Percentiles rank a stretch among this genome's conserved stretches.
Conservation (phyloP, 92 coral and sea anemone genomes). For the Bergia sp. region DNA sequence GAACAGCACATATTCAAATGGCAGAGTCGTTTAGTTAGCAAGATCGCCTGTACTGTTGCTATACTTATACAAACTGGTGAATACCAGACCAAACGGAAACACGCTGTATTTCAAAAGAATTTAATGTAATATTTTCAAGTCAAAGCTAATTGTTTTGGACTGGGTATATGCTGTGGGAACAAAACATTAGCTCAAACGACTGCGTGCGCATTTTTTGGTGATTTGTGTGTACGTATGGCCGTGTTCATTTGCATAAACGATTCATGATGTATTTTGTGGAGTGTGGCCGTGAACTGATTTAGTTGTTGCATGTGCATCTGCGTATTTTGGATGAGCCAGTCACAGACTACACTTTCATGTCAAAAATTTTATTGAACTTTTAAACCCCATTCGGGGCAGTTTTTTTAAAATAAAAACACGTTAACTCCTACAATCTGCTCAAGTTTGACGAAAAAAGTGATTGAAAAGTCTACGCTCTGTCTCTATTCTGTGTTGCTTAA, state of each 20-base stretch:
- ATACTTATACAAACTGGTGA: no score
- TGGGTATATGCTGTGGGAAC: background rate
- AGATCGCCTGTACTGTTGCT: no score
- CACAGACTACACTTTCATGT: conserved; percentile 35
- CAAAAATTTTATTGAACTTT: conserved; percentile 10
- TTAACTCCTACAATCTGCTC: conserved; percentile 5
- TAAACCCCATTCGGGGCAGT: background rate
- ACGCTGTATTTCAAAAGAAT: no score
- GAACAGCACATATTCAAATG: no score
- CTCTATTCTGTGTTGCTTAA: background rate
- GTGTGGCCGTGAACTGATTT: conserved; percentile 21
- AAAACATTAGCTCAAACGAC: background rate
- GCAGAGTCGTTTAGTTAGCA: no score
- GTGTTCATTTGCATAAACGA: background rate
- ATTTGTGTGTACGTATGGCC: background rate
- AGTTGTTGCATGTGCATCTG: conserved; percentile 33
- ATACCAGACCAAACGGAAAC: no score
- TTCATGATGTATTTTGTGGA: background rate
- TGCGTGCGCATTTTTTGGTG: background rate
- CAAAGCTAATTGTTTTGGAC: no score
- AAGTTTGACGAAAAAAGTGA: background rate
- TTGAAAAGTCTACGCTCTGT: background rate
- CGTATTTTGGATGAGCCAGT: conserved; percentile 24
- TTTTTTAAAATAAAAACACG: background rate
- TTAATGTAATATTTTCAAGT: no score